Evolutionary conservation across 2,888 invertebrate genomes (phyloP), one percentile per base, ranked within the genome.

Genomic region (Mactromeris polynyma): DNA sequence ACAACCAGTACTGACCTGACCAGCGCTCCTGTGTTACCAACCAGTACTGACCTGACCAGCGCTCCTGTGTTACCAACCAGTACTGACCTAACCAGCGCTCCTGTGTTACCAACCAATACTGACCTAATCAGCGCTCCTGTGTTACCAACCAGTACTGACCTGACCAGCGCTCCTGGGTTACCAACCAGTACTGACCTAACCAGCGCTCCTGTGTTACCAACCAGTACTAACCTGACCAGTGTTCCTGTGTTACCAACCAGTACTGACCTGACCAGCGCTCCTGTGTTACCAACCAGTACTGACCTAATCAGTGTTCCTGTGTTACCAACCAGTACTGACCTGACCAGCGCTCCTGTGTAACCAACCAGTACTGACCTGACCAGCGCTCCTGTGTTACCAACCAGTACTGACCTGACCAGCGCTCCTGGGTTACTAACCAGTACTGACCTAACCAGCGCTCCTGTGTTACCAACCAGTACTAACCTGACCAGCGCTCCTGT

Each of bases 191-290:
- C n/a, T n/a, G n/a, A n/a, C n/a, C n/a, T n/a, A 58, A 58, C 58
- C 58, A 58, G 58, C 26, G 58, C 14, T 58, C 26, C 58, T 58
- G n/a, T 14, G 58, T 58, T 21, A 58, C 58, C 58, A n/a, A 58
- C 58, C 58, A 58, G 58, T 58, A 58, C 58, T 58, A 58, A 58
- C 58, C 58, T 4, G n/a, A 58, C 58, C 58, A 58, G 58, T n/a
- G 58, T 19, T 14, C 58, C 26, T 19, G 21, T n/a, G 46, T 46
- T n/a, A 58, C 58, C 58, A 58, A 58, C 58, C 26, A 58, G 58
- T 58, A 58, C 58, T n/a, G n/a, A n/a, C n/a, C n/a, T n/a, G n/a
- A 58, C 58, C 58, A 58, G 58, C 26, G 58, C n/a, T 58, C 58
- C 26, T 58, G n/a, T 14, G 58, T n/a, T 21, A 58, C 58, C 58